A percentile compares a stretch with the other conserved stretches of the same genome.
Conservation (phyloP, 2,888 invertebrate genomes). For the Pardosa pseudoannulata region DNA sequence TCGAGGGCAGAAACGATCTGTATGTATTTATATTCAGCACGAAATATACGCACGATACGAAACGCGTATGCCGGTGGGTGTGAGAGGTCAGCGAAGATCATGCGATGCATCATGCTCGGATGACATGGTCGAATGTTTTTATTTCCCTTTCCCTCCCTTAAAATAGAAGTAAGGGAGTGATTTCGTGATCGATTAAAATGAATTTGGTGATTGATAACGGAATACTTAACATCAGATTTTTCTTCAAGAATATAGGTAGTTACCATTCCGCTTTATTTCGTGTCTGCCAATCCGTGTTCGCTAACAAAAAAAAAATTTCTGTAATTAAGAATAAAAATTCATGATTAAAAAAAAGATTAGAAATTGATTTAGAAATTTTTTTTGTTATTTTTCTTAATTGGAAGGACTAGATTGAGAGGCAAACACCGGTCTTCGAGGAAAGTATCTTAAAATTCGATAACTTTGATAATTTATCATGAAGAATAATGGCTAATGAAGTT, state of each 20-base stretch:
- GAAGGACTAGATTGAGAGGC: background rate
- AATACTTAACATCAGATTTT: background rate
- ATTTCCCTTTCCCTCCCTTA: background rate
- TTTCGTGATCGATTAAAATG: conserved; percentile 58
- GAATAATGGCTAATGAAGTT: conserved; percentile 17
- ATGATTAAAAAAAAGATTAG: background rate
- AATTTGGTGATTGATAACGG: conserved; percentile 36
- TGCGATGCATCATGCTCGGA: conserved; percentile 44
- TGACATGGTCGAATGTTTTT: conserved; percentile 30
- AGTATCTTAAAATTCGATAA: conserved; percentile 3
- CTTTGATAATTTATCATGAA: background rate
- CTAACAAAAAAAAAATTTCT: too few species aligned
- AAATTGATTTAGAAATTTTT: background rate
- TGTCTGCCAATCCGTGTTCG: background rate
- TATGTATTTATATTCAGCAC: conserved; percentile 32
- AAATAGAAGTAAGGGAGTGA: conserved; percentile 19
- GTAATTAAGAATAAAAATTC: conserved; percentile 2
- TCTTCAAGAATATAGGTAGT: background rate
- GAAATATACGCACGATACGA: conserved; percentile 16
- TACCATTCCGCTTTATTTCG: background rate
- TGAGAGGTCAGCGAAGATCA: conserved; percentile 36
- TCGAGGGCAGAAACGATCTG: background rate
- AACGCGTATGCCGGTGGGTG: conserved; percentile 43
- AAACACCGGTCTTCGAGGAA: background rate
- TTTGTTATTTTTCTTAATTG: background rate